These are phyloP conservation scores for Drosophila tanythrix DNA, from an alignment of 2,888 invertebrate genomes.

Conservation along the genomic window DNA sequence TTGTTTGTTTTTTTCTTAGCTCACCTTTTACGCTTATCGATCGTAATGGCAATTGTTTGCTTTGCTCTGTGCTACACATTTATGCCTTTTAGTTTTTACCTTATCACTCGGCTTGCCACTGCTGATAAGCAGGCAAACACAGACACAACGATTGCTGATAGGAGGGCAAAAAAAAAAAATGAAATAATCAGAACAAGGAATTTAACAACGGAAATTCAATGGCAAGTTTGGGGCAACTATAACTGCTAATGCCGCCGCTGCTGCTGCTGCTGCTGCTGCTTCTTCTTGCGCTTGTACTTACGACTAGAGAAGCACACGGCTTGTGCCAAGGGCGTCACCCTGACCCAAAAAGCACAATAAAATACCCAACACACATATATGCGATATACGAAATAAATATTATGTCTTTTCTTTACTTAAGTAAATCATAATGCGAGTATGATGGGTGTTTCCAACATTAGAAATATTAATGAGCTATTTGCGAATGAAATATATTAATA, in stretches of 20 bases:
- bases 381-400: slow-evolving; percentile 16
- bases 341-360: slow-evolving; percentile 37
- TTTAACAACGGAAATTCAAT: slow-evolving; percentile 63
- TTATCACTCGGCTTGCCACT: slow-evolving; percentile 42
- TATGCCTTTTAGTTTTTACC: not conserved
- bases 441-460: not conserved
- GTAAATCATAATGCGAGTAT: not conserved
- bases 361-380: slow-evolving; percentile 3
- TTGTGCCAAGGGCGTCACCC: slow-evolving; percentile 30
- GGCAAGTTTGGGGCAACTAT: slow-evolving; percentile 59
- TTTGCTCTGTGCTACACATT: slow-evolving; percentile 29
- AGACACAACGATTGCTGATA: slow-evolving; percentile 34
- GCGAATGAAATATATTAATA: not conserved
- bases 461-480: slow-evolving; percentile 1
- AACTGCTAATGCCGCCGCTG: not conserved
- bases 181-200: slow-evolving; percentile 20
- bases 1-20: slow-evolving; percentile 26
- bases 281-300: slow-evolving; percentile 18
- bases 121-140: slow-evolving; percentile 55
- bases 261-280: slow-evolving; percentile 2
- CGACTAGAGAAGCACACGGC: slow-evolving; percentile 13
- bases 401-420: slow-evolving; percentile 5
- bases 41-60: slow-evolving; percentile 50
- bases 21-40: slow-evolving; percentile 48
- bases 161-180: slow-evolving; percentile 18